A percentile compares a stretch with the other conserved stretches of the same genome.
Evolutionary conservation across 1,140 invertebrate species (phyloP).

Genomic region (Schmidtea mediterranea): DNA sequence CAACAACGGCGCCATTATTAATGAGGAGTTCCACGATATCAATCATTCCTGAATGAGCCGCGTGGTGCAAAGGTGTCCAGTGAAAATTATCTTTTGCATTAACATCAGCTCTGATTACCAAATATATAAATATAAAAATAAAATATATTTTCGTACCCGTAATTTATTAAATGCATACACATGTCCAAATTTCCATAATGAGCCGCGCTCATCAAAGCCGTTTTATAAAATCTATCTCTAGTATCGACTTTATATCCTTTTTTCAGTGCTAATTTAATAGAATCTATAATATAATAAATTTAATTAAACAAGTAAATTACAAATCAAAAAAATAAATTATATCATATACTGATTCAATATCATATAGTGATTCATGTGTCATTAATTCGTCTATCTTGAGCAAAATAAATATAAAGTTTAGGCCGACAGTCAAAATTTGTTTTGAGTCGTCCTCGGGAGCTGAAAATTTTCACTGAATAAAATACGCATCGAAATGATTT

Average conservation of each 20-base stretch:
- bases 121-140: background rate
- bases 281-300: slow-evolving; percentile 11
- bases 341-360: no score
- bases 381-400: no score
- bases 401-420: background rate
- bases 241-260: slow-evolving; percentile 21
- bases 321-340: no score
- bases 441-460: no score
- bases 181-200: slow-evolving; percentile 18
- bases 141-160: slow-evolving; percentile 12
- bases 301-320: background rate
- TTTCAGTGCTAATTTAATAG: slow-evolving; percentile 18
- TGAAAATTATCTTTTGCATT: slow-evolving; percentile 27
- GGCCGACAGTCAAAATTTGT: no score
- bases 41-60: slow-evolving; percentile 22
- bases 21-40: slow-evolving; percentile 22
- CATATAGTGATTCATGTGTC: no score
- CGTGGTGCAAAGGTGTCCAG: slow-evolving; percentile 28
- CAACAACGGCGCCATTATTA: slow-evolving; percentile 20
- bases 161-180: slow-evolving; percentile 21
- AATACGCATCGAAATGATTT: no score
- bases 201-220: slow-evolving; percentile 25
- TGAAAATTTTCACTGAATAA: no score
- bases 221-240: slow-evolving; percentile 26
- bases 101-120: slow-evolving; percentile 18